Conservation (phyloP, 2,888 invertebrate genomes). For the Noctua comes region DNA sequence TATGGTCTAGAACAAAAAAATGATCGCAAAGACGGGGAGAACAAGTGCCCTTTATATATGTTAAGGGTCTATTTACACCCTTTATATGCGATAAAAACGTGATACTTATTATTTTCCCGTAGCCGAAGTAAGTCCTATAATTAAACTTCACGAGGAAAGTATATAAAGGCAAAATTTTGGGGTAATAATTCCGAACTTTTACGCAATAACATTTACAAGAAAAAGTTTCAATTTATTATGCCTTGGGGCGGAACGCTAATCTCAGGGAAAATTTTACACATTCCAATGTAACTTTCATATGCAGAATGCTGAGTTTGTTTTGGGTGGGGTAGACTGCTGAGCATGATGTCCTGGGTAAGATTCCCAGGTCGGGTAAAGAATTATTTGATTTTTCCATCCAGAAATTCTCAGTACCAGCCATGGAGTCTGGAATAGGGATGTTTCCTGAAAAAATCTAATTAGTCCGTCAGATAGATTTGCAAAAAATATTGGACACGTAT, state of each 20-base stretch:
- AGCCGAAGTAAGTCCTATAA: constrained; percentile 31
- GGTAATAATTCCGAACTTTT: constrained; percentile 49
- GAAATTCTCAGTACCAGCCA: not conserved
- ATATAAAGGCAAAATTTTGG: constrained; percentile 16
- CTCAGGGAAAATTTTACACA: constrained; percentile 23
- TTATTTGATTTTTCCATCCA: not conserved
- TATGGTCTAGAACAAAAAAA: too few species aligned
- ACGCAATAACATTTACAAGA: constrained; percentile 50
- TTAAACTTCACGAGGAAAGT: constrained; percentile 41
- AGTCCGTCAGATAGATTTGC: too few species aligned
- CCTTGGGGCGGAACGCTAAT: constrained; percentile 32
- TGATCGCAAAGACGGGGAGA: too few species aligned
- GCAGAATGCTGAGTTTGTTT: not conserved
- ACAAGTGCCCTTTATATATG: too few species aligned
- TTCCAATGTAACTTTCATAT: constrained; percentile 15
- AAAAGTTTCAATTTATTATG: constrained; percentile 45
- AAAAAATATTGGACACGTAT: too few species aligned
- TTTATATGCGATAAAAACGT: too few species aligned
- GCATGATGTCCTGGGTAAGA: not conserved
- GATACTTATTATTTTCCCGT: constrained; percentile 16
- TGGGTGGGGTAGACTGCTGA: not conserved
- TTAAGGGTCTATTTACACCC: too few species aligned
- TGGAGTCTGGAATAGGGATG: too few species aligned
- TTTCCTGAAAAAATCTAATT: too few species aligned
- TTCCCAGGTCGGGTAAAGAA: not conserved